Evolutionary conservation across 2,797 vertebrate species (phyloP).

Genomic region (Anabacerthia variegaticeps): DNA sequence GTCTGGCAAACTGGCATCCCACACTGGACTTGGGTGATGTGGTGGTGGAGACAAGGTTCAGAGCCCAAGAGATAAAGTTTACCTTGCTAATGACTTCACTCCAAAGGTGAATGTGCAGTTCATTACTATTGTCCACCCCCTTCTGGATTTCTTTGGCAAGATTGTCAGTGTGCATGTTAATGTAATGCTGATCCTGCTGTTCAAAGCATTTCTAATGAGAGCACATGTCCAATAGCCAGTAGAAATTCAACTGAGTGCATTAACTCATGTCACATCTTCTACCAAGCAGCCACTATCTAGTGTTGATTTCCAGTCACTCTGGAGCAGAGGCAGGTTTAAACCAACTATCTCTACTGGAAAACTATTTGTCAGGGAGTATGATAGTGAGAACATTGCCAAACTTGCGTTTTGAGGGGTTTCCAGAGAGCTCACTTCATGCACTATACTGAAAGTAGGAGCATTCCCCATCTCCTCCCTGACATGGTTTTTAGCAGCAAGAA

Average conservation of each 20-base stretch:
- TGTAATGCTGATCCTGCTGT: constrained; percentile 24
- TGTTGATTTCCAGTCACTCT: constrained; percentile 48
- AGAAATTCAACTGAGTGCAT: constrained; percentile 15
- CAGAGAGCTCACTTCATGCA: not conserved
- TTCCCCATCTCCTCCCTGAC: not conserved
- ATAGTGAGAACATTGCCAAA: not conserved
- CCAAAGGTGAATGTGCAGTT: not conserved
- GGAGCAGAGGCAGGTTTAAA: not conserved
- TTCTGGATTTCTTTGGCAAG: constrained; percentile 12
- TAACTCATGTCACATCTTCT: constrained; percentile 40
- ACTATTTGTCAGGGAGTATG: not conserved
- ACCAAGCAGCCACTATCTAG: not conserved
- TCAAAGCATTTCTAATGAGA: not conserved
- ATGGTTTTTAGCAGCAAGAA: not conserved
- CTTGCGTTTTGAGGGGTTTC: not conserved
- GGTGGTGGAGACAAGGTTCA: not conserved
- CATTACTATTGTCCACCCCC: not conserved
- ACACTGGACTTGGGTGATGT: not conserved
- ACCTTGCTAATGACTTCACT: not conserved
- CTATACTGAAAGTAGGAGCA: not conserved
- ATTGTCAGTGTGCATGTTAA: not conserved
- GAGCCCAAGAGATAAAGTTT: not conserved
- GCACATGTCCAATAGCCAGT: not conserved
- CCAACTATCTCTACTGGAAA: not conserved
- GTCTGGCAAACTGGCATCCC: not conserved